Evolutionary conservation across 2,113 vertebrate species (phyloP).

Genomic region (Hippocampus mohnikei): DNA sequence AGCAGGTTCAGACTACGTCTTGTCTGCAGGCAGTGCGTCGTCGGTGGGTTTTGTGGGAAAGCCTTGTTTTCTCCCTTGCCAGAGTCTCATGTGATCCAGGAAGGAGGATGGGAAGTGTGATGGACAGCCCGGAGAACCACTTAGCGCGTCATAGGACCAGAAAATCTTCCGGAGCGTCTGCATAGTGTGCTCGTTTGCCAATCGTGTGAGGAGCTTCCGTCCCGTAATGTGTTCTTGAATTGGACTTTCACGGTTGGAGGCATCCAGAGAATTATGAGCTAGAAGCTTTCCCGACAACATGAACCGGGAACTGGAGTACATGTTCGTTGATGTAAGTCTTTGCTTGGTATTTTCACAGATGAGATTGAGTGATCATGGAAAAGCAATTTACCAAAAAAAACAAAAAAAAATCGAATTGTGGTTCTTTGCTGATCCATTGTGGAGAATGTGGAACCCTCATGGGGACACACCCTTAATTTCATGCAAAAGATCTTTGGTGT

Average conservation of each 20-base stretch:
- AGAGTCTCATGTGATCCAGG: conserved; percentile 56
- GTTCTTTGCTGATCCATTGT: neutral
- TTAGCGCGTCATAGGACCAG: conserved; percentile 22
- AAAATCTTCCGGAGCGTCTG: conserved; percentile 10
- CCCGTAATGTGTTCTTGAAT: conserved; percentile 9
- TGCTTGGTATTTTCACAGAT: neutral
- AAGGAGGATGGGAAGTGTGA: conserved; percentile 43
- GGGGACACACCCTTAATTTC: conserved; percentile 36
- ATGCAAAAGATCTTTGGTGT: neutral
- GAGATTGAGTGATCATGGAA: neutral
- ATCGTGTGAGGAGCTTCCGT: conserved; percentile 57
- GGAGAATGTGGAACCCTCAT: conserved; percentile 4
- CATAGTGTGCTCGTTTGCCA: conserved; percentile 28
- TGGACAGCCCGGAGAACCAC: conserved; percentile 44
- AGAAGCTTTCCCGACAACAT: conserved; percentile 51
- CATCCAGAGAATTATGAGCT: conserved; percentile 51
- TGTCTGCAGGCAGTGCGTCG: neutral
- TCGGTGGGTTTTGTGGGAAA: conserved; percentile 24
- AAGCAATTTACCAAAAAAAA: neutral
- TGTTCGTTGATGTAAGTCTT: conserved; percentile 81
- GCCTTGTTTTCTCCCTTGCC: conserved; percentile 12
- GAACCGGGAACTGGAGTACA: conserved; percentile 75
- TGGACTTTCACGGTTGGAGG: conserved; percentile 23
- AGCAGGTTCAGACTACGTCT: neutral
- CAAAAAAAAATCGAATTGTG: neutral